Base-by-base conservation (phyloP, 2,888 invertebrate genomes). In the Cantharis rufa region DNA sequence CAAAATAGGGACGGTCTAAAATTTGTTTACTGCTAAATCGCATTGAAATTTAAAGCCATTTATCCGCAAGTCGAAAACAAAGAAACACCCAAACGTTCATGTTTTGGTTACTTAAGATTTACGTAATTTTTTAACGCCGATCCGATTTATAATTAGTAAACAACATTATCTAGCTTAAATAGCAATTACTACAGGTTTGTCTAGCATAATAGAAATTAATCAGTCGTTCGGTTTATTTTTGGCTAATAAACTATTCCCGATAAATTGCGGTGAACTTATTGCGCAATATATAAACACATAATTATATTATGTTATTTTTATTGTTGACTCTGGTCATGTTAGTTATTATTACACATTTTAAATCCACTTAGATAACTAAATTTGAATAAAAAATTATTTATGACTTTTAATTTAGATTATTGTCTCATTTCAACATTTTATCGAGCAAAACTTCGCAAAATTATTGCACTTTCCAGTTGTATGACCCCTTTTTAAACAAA, bases 1-100 rank as follows among this genome's bases (percentile, higher is more conserved):
- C 80, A 78, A 78, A 74, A 77, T 77, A 78, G 79, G 76, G 79
- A 71, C 62, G 21, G 28, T 70, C 68, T 74, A 69, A 76, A 75
- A 74, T 79, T 81, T 81, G 79, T 80, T 81, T 80, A 80, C 77
- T 71, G 76, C 64, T 71, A 68, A 27, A 72, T 28, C 73, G 69
- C 66, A 64, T 69, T 69, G 63, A 68, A 70, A 74, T 28, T 69
- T 74, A 70, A 72, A 70, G 70, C 70, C 69, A 71, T 72, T 76
- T 71, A 73, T 73, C 21, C 62, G 64, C 68, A 24, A 24, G 61
- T 62, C 62, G 24, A 16, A 21, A 66, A 66, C 24, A 66, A 66
- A 66, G 24, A 21, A 66, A 63, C 11, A 13, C 24, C 24, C 64
- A 21, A 18, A 21, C 15, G n/a, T 66, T 66, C 16, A 21, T 66